Conservation (phyloP, 2,113 vertebrate genomes). For the Percopsis transmontana region DNA sequence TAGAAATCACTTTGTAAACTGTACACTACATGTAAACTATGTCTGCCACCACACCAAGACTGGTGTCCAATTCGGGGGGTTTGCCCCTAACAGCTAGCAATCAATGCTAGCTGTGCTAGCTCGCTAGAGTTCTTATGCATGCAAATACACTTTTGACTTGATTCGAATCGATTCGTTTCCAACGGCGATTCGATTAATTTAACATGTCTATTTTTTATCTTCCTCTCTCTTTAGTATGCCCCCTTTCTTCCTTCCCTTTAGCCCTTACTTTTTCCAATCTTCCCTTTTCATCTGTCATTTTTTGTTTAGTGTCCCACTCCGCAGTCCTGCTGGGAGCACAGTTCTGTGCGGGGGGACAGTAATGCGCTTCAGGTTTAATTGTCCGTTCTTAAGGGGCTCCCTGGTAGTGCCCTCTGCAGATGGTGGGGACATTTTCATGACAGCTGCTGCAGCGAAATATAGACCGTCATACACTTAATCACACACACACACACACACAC, state of each 20-base stretch:
- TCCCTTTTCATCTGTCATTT: background rate
- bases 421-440: slow-evolving; percentile 56
- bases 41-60: no score
- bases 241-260: background rate
- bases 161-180: no score
- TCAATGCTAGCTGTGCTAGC: no score
- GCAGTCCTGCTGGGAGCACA: slow-evolving; percentile 44
- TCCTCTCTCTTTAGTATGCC: background rate
- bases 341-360: slow-evolving; percentile 40
- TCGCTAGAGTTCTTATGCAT: no score
- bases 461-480: background rate
- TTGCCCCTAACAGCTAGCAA: no score
- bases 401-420: slow-evolving; percentile 57
- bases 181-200: background rate
- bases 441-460: background rate
- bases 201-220: background rate
- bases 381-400: slow-evolving; percentile 62
- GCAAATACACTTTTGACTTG: no score
- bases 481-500: background rate
- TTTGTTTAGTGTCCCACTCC: background rate
- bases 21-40: no score
- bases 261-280: background rate
- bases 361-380: slow-evolving; percentile 62
- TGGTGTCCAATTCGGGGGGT: no score
- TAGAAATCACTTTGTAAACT: no score